phyloP scores from a whole-genome alignment of 2,888 invertebrate species.

The Spisula subtruncata region DNA sequence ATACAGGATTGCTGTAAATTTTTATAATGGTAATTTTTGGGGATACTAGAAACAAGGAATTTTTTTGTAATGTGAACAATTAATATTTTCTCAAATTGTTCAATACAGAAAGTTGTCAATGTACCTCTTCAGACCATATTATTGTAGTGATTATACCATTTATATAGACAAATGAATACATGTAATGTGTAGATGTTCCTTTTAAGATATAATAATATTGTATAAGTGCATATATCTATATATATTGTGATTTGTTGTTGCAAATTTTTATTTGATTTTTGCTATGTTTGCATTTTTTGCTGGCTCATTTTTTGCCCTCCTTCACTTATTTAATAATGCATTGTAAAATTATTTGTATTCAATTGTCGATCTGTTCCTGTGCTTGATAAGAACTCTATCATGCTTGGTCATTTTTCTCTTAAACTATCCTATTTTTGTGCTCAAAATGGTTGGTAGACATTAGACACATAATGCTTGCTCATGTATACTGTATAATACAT shows the following conservation, averaged over 20 bases:
- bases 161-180: not conserved
- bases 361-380: not conserved
- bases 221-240: slow-evolving; percentile 31
- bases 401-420: slow-evolving; percentile 6
- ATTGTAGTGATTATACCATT: not conserved
- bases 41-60: too few species aligned
- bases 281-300: slow-evolving; percentile 34
- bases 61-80: too few species aligned
- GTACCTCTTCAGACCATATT: too few species aligned
- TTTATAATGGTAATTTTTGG: too few species aligned
- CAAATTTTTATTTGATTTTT: slow-evolving; percentile 24
- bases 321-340: not conserved
- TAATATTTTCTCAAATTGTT: too few species aligned
- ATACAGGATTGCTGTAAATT: not conserved
- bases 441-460: not conserved
- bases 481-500: not conserved
- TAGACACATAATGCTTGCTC: not conserved
- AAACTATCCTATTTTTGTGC: slow-evolving; percentile 14
- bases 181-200: slow-evolving; percentile 4
- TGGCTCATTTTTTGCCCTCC: slow-evolving; percentile 23
- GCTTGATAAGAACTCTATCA: slow-evolving; percentile 1
- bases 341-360: not conserved
- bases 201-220: slow-evolving; percentile 6
- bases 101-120: too few species aligned
- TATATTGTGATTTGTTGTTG: slow-evolving; percentile 37